Base-by-base conservation (phyloP, 2,113 vertebrate genomes). In the Chlamydotis undulata region DNA sequence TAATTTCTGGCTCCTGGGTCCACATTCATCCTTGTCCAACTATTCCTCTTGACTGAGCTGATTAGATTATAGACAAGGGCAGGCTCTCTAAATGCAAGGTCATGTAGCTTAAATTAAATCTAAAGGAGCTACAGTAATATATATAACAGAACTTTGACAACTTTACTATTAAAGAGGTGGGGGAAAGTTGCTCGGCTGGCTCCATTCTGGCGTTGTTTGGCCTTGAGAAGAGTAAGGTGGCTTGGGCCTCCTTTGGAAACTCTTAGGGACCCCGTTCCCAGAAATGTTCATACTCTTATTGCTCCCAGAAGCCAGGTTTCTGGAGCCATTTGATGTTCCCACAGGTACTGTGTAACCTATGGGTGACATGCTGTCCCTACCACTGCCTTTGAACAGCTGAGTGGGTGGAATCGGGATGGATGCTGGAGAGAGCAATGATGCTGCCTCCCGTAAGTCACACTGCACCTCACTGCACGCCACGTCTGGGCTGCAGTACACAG, bases 51-150 rank as follows among this genome's bases (percentile, higher is more conserved):
- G 80, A 96, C 94, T 84, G 90, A 94, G 35, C 50, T 89, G 92
- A 97, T 96, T 95, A 84, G 86, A 91, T 97, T 96, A 94, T 41
- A 92, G 88, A 82, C 88, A 92, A 96, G 92, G 95, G 92, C 86
- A 95, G 80, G 57, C 19, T 3, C 55, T 79, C 76, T 87, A 96
- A 97, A 95, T 89, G 69, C 91, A 96, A 96, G 96, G 92, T 95
- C 92, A 69, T 71, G 69, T 50, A 82, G 49, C 73, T 95, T 73
- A 95, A 97, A 96, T 97, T 93, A 89, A 96, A 96, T 94, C 89
- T 69, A 84, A 84, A 96, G 77, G 70, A 87, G 57, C 31, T 61
- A 41, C 83, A 79, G 87, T 53, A 94, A 90, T 85, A 83, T 55
- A 89, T 85, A 78, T 52, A 88, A 87, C 16, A 93, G 77, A 91